phyloP scores from a whole-genome alignment of 2,113 vertebrate genomes.

The Potamarius usumacintae region DNA sequence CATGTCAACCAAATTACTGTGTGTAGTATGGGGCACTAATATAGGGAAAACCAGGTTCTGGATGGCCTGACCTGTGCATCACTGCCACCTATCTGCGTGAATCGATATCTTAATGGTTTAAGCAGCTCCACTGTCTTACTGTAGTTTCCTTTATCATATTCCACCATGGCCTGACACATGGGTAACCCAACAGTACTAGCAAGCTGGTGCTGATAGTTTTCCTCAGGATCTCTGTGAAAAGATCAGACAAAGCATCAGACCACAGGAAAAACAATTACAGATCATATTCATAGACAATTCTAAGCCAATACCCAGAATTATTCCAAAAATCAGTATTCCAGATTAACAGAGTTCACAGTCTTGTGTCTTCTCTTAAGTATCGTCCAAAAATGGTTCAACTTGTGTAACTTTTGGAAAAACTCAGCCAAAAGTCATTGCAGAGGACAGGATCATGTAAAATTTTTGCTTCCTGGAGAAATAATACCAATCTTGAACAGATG shows the following conservation, averaged over 20 bases:
- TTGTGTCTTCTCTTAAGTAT: not conserved
- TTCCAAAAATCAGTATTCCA: not conserved
- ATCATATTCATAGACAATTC: not conserved
- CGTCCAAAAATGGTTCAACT: not conserved
- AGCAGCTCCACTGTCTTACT: slow-evolving; percentile 78
- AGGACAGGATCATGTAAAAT: slow-evolving; percentile 11
- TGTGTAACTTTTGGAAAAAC: not conserved
- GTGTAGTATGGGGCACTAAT: not conserved
- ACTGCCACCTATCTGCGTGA: slow-evolving; percentile 82
- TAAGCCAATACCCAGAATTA: not conserved
- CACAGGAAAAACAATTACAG: not conserved
- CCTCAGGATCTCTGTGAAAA: slow-evolving; percentile 71
- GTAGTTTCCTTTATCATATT: slow-evolving; percentile 81
- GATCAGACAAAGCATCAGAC: not conserved
- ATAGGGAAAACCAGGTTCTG: not conserved
- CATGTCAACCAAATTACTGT: not conserved
- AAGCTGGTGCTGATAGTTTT: slow-evolving; percentile 78
- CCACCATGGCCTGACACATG: slow-evolving; percentile 85
- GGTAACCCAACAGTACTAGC: slow-evolving; percentile 77
- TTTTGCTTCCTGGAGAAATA: slow-evolving; percentile 12
- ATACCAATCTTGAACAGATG: slow-evolving; percentile 31
- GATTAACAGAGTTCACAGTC: not conserved
- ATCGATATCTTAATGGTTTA: slow-evolving; percentile 80
- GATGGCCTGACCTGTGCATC: slow-evolving; percentile 84
- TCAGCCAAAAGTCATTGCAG: not conserved